These are phyloP conservation scores for Coilia nasus DNA, from an alignment of 2,797 vertebrate species.

Conservation along the genomic window DNA sequence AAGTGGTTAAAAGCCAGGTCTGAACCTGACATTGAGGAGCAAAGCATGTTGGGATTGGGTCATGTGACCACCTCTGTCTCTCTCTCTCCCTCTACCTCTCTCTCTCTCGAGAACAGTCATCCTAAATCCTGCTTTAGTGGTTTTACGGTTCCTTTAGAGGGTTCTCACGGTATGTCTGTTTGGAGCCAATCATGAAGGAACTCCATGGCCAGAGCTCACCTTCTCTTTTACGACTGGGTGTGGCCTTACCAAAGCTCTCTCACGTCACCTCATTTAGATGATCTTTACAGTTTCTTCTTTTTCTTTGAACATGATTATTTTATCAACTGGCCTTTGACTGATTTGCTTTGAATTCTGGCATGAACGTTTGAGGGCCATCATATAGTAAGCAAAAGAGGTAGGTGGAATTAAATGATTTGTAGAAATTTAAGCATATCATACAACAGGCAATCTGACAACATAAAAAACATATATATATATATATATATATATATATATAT, in stretches of 20 bases:
- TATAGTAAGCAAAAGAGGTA: too few relatives aligned
- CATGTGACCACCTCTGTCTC: not conserved
- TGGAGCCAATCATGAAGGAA: not conserved
- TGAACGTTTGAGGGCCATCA: too few relatives aligned
- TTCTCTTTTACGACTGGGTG: not conserved
- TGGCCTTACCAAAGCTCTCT: not conserved
- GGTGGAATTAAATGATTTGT: too few relatives aligned
- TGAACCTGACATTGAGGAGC: conserved; percentile 43
- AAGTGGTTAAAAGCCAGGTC: not conserved
- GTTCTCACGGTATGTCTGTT: not conserved
- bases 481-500: too few relatives aligned
- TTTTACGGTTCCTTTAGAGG: not conserved
- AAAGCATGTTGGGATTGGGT: conserved; percentile 35
- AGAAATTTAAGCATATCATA: too few relatives aligned
- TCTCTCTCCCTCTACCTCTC: not conserved
- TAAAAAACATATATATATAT: too few relatives aligned
- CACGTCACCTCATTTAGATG: not conserved
- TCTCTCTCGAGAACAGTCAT: too few relatives aligned
- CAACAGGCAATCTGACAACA: too few relatives aligned
- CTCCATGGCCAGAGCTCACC: not conserved
- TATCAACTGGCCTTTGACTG: too few relatives aligned
- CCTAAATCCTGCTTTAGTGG: not conserved
- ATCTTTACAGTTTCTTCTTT: not conserved
- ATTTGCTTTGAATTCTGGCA: too few relatives aligned
- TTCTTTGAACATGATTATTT: too few relatives aligned